Evolutionary conservation across 2,113 vertebrate species (phyloP).

Genomic region (Dicaeum eximium): DNA sequence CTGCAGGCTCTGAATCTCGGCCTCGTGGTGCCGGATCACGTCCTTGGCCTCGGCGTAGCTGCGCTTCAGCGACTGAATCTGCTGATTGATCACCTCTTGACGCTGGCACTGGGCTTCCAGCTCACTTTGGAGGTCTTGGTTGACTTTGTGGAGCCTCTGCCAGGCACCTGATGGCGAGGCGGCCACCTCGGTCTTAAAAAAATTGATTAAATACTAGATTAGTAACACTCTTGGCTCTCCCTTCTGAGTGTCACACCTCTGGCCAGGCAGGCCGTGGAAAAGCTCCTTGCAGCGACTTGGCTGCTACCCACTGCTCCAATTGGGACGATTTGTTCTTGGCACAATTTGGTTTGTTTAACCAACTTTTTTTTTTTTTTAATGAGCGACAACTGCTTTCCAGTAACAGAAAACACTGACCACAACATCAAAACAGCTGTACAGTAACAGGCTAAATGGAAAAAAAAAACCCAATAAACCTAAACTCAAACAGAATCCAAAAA

Average conservation of each 20-base stretch:
- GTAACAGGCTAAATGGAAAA: conserved; percentile 64
- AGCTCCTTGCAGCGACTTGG: conserved; percentile 62
- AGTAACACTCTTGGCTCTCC: conserved; percentile 81
- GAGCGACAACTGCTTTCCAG: conserved; percentile 53
- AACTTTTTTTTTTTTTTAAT: background rate
- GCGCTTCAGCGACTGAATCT: conserved; percentile 85
- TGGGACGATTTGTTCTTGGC: conserved; percentile 63
- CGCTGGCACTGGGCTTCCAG: conserved; percentile 88
- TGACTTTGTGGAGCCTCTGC: conserved; percentile 90
- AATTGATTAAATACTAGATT: conserved; percentile 91
- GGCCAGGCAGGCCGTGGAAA: conserved; percentile 74
- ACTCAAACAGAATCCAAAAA: conserved; percentile 65
- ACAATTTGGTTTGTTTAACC: conserved; percentile 53
- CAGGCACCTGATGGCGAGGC: conserved; percentile 83
- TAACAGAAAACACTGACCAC: conserved; percentile 71
- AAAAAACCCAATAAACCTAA: background rate
- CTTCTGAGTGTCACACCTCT: conserved; percentile 92
- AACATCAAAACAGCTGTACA: conserved; percentile 70
- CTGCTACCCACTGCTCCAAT: conserved; percentile 63
- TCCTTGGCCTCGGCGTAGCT: conserved; percentile 92
- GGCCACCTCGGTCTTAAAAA: conserved; percentile 92
- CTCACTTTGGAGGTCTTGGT: conserved; percentile 88
- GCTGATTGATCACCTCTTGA: conserved; percentile 86
- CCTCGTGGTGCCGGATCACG: conserved; percentile 85
- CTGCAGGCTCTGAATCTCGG: conserved; percentile 87